Conservation (phyloP, 2,113 vertebrate species). For the Cervus canadensis region DNA sequence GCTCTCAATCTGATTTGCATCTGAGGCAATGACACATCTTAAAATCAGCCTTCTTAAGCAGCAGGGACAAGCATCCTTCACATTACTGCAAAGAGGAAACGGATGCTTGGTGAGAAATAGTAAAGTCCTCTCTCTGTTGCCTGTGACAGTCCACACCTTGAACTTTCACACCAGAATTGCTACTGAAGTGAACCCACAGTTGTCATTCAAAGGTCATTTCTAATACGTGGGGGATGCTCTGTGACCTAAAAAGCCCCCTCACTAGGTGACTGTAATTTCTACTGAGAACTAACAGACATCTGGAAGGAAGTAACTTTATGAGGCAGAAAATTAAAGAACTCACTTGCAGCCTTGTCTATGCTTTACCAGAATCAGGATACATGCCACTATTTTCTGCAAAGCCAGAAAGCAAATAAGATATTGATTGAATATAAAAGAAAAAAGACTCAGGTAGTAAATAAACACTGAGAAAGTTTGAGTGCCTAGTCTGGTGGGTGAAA, state of each 20-base stretch:
- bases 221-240: background rate
- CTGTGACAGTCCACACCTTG: background rate
- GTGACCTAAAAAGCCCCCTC: background rate
- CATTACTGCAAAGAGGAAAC: constrained; percentile 36
- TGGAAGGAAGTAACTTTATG: constrained; percentile 46
- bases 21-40: constrained; percentile 16
- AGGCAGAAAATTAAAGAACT: constrained; percentile 55
- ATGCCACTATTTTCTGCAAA: constrained; percentile 2
- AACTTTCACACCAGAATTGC: background rate
- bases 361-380: background rate
- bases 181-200: background rate
- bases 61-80: background rate
- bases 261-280: background rate
- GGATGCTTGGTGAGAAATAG: background rate
- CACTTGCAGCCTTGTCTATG: background rate
- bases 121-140: background rate
- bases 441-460: constrained; percentile 26
- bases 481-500: background rate
- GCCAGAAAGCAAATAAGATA: constrained; percentile 5
- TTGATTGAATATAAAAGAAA: constrained; percentile 7
- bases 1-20: constrained; percentile 23
- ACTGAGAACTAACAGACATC: background rate
- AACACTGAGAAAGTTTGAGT: background rate
- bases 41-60: background rate
- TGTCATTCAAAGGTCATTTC: background rate